These are phyloP conservation scores for Coreoperca whiteheadi DNA, from an alignment of 2,113 vertebrate species.

Conservation along the genomic window DNA sequence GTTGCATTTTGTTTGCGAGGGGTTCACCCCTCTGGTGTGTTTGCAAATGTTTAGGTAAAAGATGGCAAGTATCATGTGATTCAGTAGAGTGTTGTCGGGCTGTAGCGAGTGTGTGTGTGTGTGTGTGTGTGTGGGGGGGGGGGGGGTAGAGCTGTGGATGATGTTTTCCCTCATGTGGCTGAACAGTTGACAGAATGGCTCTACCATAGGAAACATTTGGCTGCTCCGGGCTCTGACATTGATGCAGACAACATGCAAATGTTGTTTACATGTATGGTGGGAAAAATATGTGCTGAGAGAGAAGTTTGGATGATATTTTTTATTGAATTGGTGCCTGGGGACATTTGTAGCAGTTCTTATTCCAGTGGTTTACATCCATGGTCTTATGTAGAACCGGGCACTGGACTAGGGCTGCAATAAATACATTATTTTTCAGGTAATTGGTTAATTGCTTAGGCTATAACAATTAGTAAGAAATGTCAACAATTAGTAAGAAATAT, in stretches of 20 bases:
- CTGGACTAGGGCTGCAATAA: neutral
- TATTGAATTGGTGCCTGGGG: slow-evolving; percentile 33
- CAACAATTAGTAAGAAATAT: neutral
- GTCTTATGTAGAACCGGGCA: neutral
- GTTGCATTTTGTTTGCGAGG: slow-evolving; percentile 10
- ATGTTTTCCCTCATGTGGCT: neutral
- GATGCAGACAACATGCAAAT: slow-evolving; percentile 23
- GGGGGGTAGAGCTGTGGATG: neutral
- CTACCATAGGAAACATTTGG: neutral
- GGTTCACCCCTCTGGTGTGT: slow-evolving; percentile 41
- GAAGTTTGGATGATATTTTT: slow-evolving; percentile 1
- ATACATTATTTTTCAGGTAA: neutral
- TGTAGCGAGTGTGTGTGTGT: too few species aligned
- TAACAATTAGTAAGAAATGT: too few species aligned
- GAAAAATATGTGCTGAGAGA: neutral
- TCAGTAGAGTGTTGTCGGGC: slow-evolving; percentile 11
- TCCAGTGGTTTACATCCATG: neutral
- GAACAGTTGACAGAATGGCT: neutral
- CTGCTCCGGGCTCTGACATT: neutral
- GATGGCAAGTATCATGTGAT: slow-evolving; percentile 23
- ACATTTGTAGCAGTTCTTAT: neutral
- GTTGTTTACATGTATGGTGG: slow-evolving; percentile 10
- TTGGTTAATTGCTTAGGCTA: neutral
- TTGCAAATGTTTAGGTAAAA: slow-evolving; percentile 41
- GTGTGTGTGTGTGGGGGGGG: too few species aligned